phyloP scores from a whole-genome alignment of 2,888 invertebrate species.

The Euplexia lucipara region DNA sequence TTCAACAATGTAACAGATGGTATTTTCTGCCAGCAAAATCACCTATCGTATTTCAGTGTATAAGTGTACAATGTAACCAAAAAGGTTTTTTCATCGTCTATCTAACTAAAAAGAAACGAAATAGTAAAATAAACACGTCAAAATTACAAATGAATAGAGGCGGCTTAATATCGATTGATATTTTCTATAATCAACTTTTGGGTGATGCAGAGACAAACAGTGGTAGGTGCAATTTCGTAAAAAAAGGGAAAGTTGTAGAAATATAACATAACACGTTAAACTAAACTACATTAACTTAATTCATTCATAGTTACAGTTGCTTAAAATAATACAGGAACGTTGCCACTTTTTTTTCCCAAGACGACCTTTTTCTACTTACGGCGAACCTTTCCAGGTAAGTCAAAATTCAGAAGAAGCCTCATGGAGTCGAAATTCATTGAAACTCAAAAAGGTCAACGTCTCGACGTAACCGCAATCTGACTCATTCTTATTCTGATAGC shows the following conservation, averaged over 20 bases:
- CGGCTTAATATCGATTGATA: too few species aligned
- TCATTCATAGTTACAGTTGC: constrained; percentile 1
- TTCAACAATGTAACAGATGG: background rate
- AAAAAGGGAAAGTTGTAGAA: too few species aligned
- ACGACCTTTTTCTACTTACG: constrained; percentile 17
- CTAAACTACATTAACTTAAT: too few species aligned
- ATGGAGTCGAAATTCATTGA: constrained; percentile 37
- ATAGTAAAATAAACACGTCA: too few species aligned
- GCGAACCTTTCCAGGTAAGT: constrained; percentile 39
- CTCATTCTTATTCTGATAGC: constrained; percentile 55
- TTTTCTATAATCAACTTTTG: too few species aligned
- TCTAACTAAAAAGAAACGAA: background rate
- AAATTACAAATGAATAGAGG: too few species aligned
- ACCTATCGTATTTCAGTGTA: constrained; percentile 5
- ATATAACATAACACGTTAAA: too few species aligned
- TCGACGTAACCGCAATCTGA: constrained; percentile 47
- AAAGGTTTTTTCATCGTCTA: background rate
- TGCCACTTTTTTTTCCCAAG: background rate
- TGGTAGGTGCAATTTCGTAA: too few species aligned
- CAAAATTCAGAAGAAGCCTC: constrained; percentile 41
- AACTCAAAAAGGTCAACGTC: constrained; percentile 58
- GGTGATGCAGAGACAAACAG: too few species aligned
- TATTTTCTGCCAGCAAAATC: constrained; percentile 11
- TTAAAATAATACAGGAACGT: background rate
- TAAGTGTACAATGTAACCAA: background rate